Conservation (phyloP, 2,888 invertebrate genomes). For the Notocelia uddmanniana region DNA sequence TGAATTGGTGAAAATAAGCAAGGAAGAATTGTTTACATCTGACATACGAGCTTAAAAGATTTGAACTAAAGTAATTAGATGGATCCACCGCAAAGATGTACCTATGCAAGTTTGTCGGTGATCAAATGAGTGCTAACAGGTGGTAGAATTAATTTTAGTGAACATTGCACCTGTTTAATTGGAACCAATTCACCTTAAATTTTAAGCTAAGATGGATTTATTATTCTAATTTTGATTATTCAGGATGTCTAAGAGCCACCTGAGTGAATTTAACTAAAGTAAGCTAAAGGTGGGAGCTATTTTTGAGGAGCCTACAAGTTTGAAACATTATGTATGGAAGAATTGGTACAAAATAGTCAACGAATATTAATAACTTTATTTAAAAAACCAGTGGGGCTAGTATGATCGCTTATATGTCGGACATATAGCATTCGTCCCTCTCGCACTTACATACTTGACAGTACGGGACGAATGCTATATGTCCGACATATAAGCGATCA, state of each 20-base stretch:
- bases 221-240: not conserved
- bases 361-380: no score
- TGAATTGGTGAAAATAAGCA: no score
- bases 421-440: no score
- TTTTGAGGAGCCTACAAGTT: no score
- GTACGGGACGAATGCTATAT: no score
- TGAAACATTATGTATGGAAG: no score
- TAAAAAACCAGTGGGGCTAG: no score
- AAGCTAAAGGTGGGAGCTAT: not conserved
- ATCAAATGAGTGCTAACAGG: conserved; percentile 57
- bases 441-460: no score
- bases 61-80: conserved; percentile 46
- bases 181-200: conserved; percentile 32
- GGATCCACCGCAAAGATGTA: conserved; percentile 48
- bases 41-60: not conserved
- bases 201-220: conserved; percentile 20
- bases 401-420: no score
- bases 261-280: no score
- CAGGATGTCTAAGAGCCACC: not conserved
- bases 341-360: no score
- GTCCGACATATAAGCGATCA: no score
- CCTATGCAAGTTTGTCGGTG: not conserved
- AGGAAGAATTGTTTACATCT: not conserved
- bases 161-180: conserved; percentile 55
- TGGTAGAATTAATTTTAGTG: conserved; percentile 61